Conservation (phyloP, 2,888 invertebrate genomes). For the Plebejus argus region DNA sequence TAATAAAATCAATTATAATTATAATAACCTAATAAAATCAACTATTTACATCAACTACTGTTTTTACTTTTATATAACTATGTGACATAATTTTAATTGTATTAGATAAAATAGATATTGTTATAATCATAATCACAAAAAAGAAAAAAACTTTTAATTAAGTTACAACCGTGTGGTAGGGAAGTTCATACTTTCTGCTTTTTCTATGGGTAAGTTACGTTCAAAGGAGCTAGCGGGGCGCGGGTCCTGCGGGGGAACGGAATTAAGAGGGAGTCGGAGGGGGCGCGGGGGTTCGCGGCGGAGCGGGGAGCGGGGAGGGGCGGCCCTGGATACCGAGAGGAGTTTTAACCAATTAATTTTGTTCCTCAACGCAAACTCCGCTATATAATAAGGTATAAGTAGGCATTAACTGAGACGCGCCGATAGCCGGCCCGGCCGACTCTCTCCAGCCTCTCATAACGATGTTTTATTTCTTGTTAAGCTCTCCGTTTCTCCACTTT, state of each 20-base stretch:
- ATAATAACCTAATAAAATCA: background rate
- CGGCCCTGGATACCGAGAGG: conserved; percentile 81
- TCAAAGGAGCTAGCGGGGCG: conserved; percentile 77
- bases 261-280: conserved; percentile 53
- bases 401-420: conserved; percentile 80
- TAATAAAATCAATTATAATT: too few relatives aligned
- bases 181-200: conserved; percentile 81
- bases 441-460: conserved; percentile 74
- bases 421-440: conserved; percentile 75
- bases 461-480: conserved; percentile 81
- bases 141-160: conserved; percentile 59
- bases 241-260: conserved; percentile 61
- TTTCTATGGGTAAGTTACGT: conserved; percentile 81
- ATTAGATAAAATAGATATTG: background rate
- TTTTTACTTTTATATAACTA: too few relatives aligned
- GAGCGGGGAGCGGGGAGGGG: conserved; percentile 65
- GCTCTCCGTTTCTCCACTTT: conserved; percentile 81
- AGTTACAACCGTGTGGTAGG: conserved; percentile 67
- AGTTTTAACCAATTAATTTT: conserved; percentile 83
- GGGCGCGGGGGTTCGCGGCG: background rate
- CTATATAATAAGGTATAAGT: conserved; percentile 82
- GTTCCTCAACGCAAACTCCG: conserved; percentile 82
- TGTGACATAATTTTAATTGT: too few relatives aligned
- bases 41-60: too few relatives aligned
- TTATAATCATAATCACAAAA: background rate